Percentiles rank a stretch among this genome's conserved stretches.
phyloP scores from a whole-genome alignment of 2,888 invertebrate genomes.

The Eristalinus aeneus region DNA sequence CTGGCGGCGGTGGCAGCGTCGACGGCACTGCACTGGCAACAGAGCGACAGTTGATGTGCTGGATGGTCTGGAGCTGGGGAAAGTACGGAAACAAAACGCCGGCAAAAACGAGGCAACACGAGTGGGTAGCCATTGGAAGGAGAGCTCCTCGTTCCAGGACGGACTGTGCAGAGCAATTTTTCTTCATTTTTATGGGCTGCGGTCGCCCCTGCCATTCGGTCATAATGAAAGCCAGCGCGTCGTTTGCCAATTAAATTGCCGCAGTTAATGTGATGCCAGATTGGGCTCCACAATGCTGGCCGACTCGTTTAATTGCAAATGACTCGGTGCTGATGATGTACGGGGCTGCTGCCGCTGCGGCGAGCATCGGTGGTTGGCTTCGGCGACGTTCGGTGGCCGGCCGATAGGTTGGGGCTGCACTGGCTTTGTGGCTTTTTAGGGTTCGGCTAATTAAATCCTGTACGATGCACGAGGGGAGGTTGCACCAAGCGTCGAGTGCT shows the following conservation, averaged over 20 bases:
- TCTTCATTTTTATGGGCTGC: conserved; percentile 70
- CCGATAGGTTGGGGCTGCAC: conserved; percentile 32
- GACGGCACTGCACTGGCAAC: conserved; percentile 21
- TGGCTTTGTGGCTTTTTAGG: conserved; percentile 65
- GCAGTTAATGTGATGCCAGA: conserved; percentile 69
- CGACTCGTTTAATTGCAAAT: conserved; percentile 67
- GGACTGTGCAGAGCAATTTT: conserved; percentile 46
- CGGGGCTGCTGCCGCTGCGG: conserved; percentile 31
- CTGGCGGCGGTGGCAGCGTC: conserved; percentile 32
- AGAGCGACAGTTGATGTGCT: conserved; percentile 7
- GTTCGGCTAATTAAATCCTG: conserved; percentile 66
- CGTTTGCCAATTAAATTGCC: conserved; percentile 71
- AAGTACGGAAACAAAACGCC: not conserved
- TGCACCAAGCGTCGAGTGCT: not conserved
- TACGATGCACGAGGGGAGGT: conserved; percentile 34
- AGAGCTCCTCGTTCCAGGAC: conserved; percentile 42
- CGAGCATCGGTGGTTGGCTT: conserved; percentile 28
- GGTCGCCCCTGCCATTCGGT: conserved; percentile 64
- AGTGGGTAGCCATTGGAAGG: conserved; percentile 39
- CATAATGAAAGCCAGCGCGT: conserved; percentile 68
- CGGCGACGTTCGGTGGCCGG: not conserved
- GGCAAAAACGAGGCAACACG: conserved; percentile 10
- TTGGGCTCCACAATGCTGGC: conserved; percentile 58
- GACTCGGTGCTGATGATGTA: conserved; percentile 59
- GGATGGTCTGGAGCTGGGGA: not conserved